Evolutionary conservation across 1,140 invertebrate genomes (phyloP).

Genomic region (Aplysia californica): DNA sequence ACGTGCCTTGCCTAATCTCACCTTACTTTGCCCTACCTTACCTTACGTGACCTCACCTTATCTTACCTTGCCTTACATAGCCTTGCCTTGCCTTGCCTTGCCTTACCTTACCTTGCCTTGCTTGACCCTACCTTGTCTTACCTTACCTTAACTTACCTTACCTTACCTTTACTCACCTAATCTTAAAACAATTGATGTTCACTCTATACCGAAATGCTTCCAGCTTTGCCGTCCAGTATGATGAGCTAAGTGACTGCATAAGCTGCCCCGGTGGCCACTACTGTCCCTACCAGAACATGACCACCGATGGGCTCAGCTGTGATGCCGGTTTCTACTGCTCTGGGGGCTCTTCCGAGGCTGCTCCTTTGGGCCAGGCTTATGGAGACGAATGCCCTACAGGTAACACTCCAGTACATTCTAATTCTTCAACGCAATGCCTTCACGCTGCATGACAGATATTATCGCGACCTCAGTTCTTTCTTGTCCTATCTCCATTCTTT

Average conservation of each 20-base stretch:
- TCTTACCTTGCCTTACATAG: not conserved
- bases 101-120: not conserved
- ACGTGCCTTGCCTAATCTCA: constrained; percentile 1
- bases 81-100: not conserved
- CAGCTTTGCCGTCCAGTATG: constrained; percentile 16
- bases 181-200: not conserved
- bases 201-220: too few relatives aligned
- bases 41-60: not conserved
- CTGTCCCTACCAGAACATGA: constrained; percentile 59
- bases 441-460: not conserved
- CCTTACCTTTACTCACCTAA: too few relatives aligned
- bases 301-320: constrained; percentile 45
- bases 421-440: not conserved
- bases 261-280: constrained; percentile 42
- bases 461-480: too few relatives aligned
- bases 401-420: constrained; percentile 20
- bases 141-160: too few relatives aligned
- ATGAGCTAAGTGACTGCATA: constrained; percentile 2
- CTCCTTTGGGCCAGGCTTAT: constrained; percentile 50
- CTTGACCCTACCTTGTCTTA: not conserved
- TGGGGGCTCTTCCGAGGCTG: constrained; percentile 44
- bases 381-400: constrained; percentile 61
- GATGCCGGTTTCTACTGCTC: constrained; percentile 59
- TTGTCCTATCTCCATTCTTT: too few relatives aligned
- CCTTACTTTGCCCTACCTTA: constrained; percentile 13